phyloP scores from a whole-genome alignment of 2,797 vertebrate species.

The Phataginus tricuspis region DNA sequence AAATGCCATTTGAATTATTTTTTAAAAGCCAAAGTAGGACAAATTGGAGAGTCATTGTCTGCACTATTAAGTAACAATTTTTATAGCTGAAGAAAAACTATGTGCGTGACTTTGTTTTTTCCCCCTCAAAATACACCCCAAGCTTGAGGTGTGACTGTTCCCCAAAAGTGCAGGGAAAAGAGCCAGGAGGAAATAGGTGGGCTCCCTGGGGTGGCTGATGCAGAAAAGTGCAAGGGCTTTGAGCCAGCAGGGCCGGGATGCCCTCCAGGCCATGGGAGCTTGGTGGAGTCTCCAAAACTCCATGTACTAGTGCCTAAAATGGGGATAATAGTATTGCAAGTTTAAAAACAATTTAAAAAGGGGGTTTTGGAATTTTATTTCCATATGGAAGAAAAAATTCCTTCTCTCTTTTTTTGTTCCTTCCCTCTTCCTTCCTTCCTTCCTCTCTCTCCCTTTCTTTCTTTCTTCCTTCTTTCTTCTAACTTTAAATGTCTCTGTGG shows the following conservation, averaged over 20 bases:
- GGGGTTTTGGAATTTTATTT: not conserved
- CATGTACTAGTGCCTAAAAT: no score
- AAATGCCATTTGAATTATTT: not conserved
- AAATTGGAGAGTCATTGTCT: not conserved
- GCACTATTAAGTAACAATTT: not conserved
- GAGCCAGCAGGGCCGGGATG: not conserved
- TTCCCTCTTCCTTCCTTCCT: no score
- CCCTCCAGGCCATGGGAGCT: fast-evolving
- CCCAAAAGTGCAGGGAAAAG: not conserved
- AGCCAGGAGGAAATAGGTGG: not conserved
- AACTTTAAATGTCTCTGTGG: not conserved
- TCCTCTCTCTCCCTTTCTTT: no score
- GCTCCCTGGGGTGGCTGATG: fast-evolving
- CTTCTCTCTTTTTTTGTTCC: not conserved
- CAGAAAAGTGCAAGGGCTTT: not conserved
- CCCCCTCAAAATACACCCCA: not conserved
- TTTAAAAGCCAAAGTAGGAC: not conserved
- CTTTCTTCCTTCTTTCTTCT: not conserved
- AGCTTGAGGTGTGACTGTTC: not conserved
- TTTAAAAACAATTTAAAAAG: not conserved
- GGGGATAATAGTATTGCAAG: not conserved
- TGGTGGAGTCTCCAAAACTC: not conserved
- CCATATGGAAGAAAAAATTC: not conserved
- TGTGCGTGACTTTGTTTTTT: not conserved
- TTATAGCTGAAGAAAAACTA: not conserved